Conservation (phyloP, 2,113 vertebrate genomes). For the Solea solea region DNA sequence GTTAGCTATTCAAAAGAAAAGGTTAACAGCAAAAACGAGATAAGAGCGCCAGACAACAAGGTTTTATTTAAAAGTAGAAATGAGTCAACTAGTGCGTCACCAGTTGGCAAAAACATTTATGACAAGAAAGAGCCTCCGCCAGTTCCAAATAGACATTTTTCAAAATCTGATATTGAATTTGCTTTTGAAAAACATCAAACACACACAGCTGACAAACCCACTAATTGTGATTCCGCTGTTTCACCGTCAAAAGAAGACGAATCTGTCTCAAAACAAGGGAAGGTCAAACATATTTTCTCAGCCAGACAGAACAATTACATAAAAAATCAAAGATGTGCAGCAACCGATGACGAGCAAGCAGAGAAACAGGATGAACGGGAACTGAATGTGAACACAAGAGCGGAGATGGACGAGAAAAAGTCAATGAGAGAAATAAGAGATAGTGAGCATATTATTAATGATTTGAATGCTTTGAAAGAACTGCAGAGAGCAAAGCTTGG, state of each 20-base stretch:
- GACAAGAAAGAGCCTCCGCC: slow-evolving; percentile 65
- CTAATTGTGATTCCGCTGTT: slow-evolving; percentile 26
- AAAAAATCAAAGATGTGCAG: slow-evolving; percentile 75
- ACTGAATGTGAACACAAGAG: slow-evolving; percentile 26
- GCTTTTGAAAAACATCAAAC: slow-evolving; percentile 45
- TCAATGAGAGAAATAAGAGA: slow-evolving; percentile 45
- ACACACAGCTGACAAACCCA: slow-evolving; percentile 2
- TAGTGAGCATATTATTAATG: slow-evolving; percentile 60
- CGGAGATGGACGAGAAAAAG: slow-evolving; percentile 15
- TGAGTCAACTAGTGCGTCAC: slow-evolving; percentile 2
- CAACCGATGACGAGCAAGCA: slow-evolving; percentile 41
- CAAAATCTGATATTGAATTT: slow-evolving; percentile 60
- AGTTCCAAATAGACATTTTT: slow-evolving; percentile 65
- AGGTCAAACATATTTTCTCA: slow-evolving; percentile 76
- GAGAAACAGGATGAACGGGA: slow-evolving; percentile 40
- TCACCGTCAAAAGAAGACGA: slow-evolving; percentile 33
- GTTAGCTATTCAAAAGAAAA: slow-evolving; percentile 14
- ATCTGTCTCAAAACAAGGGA: slow-evolving; percentile 38
- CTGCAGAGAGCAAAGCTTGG: slow-evolving; percentile 58
- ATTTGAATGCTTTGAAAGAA: slow-evolving; percentile 71
- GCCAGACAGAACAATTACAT: slow-evolving; percentile 81
- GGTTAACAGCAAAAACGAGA: not conserved
- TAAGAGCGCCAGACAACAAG: slow-evolving; percentile 7
- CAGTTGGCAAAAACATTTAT: not conserved
- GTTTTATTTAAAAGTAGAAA: slow-evolving; percentile 10